phyloP scores from a whole-genome alignment of 2,797 vertebrate species.

The Balearica regulorum region DNA sequence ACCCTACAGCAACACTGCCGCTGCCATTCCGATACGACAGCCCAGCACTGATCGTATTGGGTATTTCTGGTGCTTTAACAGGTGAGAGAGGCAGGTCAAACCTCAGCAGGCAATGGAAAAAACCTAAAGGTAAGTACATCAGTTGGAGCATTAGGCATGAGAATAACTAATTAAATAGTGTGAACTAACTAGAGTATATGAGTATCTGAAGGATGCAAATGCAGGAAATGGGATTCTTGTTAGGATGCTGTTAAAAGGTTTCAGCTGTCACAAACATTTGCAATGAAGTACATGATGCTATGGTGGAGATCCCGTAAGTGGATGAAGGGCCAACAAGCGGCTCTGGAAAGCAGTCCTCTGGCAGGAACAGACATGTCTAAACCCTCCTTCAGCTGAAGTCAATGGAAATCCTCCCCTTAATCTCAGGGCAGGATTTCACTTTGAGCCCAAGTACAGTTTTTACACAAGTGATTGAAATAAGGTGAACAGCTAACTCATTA shows the following conservation, averaged over 20 bases:
- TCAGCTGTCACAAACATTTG: neutral
- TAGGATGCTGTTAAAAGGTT: neutral
- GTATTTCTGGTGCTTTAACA: neutral
- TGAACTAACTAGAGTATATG: neutral
- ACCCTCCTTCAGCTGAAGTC: neutral
- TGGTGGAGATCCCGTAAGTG: neutral
- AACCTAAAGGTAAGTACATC: neutral
- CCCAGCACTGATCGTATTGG: fast-evolving
- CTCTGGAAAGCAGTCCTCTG: neutral
- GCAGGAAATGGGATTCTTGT: neutral
- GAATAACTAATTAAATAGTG: neutral
- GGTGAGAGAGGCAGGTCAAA: neutral
- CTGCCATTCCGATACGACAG: fast-evolving
- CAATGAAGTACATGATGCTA: neutral
- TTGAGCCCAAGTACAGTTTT: neutral
- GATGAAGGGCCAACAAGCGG: neutral
- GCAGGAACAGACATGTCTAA: neutral
- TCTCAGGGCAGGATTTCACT: neutral
- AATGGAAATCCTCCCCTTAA: neutral
- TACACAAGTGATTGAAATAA: neutral
- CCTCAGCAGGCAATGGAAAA: neutral
- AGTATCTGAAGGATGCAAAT: neutral
- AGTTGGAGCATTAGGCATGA: neutral
- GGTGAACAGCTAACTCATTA: neutral
- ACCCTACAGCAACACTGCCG: neutral